Conservation (phyloP, 2,113 vertebrate genomes). For the Piaya cayana region DNA sequence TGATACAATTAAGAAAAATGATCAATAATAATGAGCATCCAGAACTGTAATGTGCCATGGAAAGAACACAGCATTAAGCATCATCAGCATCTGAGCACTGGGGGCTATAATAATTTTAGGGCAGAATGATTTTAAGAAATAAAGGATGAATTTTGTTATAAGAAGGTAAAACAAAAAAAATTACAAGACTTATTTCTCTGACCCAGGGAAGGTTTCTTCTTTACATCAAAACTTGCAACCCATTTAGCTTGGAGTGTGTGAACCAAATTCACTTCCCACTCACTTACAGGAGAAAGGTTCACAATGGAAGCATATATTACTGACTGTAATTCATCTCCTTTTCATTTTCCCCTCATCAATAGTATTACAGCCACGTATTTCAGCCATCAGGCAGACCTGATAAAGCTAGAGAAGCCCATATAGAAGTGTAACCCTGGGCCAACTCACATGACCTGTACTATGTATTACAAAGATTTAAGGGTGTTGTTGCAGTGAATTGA, state of each 20-base stretch:
- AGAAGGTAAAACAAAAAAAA: background rate
- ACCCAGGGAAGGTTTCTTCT: background rate
- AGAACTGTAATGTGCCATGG: background rate
- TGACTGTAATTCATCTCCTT: background rate
- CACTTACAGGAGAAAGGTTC: background rate
- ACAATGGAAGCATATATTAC: background rate
- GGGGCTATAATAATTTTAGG: background rate
- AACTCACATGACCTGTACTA: background rate
- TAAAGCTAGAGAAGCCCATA: background rate
- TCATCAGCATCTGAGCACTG: background rate
- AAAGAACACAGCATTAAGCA: background rate
- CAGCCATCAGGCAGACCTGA: background rate
- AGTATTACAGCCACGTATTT: background rate
- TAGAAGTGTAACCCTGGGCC: background rate
- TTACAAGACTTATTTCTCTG: background rate
- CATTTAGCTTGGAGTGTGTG: background rate
- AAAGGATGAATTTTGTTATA: background rate
- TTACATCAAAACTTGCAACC: background rate
- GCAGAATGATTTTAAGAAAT: background rate
- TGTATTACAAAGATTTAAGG: background rate
- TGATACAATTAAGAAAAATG: conserved; percentile 13
- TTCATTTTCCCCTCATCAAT: background rate
- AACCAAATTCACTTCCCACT: conserved; percentile 14
- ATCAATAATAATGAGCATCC: conserved; percentile 12
- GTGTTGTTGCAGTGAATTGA: background rate